Conservation (phyloP, 2,113 vertebrate genomes). For the Suricata suricatta region DNA sequence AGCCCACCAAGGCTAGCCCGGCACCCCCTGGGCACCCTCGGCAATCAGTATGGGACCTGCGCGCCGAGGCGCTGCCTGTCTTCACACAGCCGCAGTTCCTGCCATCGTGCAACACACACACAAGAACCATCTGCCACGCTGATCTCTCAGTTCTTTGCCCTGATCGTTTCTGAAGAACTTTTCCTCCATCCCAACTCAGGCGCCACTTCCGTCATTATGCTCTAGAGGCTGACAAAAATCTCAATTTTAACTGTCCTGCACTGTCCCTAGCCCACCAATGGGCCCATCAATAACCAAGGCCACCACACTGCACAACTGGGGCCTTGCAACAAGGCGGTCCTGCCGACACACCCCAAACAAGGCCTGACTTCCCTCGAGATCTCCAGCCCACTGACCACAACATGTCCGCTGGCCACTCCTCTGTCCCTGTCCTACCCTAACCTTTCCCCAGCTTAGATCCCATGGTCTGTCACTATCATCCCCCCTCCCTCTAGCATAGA, state of each 20-base stretch:
- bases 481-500: not conserved
- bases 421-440: not conserved
- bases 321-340: not conserved
- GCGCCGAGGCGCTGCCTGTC: not conserved
- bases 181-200: not conserved
- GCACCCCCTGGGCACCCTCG: not conserved
- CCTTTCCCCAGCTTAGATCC: not conserved
- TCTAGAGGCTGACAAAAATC: not conserved
- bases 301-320: not conserved
- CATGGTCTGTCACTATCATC: not conserved
- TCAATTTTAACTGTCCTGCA: not conserved
- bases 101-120: not conserved
- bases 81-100: not conserved
- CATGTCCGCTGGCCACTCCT: not conserved
- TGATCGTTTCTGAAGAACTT: not conserved
- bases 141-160: not conserved
- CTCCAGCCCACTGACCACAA: rapidly evolving
- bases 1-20: not conserved
- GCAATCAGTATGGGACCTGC: not conserved
- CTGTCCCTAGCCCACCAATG: not conserved
- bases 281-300: not conserved
- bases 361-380: not conserved
- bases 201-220: not conserved
- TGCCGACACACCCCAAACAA: not conserved
- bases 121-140: not conserved